Base-by-base conservation (phyloP, 30 jellyfish, hydroid and myxozoan species). In the Morbakka virulenta region DNA sequence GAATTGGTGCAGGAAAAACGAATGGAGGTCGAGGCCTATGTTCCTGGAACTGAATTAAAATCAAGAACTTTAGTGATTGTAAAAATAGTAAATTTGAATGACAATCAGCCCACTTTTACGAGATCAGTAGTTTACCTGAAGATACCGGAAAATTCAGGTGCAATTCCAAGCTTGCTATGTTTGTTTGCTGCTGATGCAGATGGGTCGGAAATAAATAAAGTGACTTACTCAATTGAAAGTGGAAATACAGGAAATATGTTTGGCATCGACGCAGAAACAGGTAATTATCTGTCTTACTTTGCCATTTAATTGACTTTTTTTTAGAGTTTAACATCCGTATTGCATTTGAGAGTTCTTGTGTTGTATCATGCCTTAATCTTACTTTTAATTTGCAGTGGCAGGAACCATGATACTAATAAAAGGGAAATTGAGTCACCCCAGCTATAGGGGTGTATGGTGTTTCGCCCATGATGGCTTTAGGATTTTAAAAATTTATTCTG, bases 131-230 rank as follows among this genome's bases (percentile, higher is more conserved):
- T 83, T 22, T 63, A 78, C 11, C 71, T 83, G 76, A 52, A 71
- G 27, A 94, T 89, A 6, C 85, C 93, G 0, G 97, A 89, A 69
- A 89, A 89, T 72, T 36, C 89, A n/a, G 97, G 97, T 34, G 63
- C 50, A 68, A 79, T 91, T 14, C 96, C 94, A n/a, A 91, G 89
- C 50, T 69, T 91, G 88, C 82, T 67, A 3, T 91, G 98, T 64
- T 62, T 91, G 76, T 91, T 77, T 91, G 98, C 98, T 2, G 74
- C 73, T 28, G 98, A 91, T 64, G 72, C 80, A 22, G 98, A 91
- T 84, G 97, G 97, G 35, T 27, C 90, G 0, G 50, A 53, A 13
- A 35, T 50, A 47, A 74, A 76, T 2, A 33, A 34, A 14, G 86
- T 84, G 1, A 32, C 64, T 13, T 91, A 91, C 79, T 71, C 96